Conservation (phyloP, 2,888 invertebrate species). For the Chrysolina haemoptera region DNA sequence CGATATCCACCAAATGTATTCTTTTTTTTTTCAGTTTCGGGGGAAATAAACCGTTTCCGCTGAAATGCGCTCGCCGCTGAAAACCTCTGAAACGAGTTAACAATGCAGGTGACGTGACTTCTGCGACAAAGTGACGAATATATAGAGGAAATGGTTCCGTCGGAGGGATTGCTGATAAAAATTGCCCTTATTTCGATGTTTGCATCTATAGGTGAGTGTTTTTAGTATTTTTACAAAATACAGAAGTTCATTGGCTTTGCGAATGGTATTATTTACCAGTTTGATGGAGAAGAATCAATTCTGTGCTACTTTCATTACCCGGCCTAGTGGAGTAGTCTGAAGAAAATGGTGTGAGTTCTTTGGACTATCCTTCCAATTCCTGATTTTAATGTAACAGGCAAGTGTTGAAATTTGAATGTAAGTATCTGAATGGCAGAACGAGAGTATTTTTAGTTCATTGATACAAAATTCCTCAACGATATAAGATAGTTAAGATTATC, state of each 20-base stretch:
- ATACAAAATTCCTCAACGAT: too few species aligned
- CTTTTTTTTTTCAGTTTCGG: not conserved
- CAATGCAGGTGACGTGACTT: constrained; percentile 18
- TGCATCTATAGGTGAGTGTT: constrained; percentile 59
- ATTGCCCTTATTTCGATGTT: constrained; percentile 58
- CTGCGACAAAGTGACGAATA: not conserved
- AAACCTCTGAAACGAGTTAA: not conserved
- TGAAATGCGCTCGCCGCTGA: not conserved
- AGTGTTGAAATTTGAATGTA: too few species aligned
- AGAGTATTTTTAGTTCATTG: too few species aligned
- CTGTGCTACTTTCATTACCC: too few species aligned
- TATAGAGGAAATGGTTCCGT: constrained; percentile 53
- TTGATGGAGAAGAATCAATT: too few species aligned
- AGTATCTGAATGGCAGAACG: too few species aligned
- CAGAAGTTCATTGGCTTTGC: not conserved
- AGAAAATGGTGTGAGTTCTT: too few species aligned
- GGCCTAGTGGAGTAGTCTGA: too few species aligned
- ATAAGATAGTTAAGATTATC: too few species aligned
- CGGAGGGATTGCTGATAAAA: constrained; percentile 58
- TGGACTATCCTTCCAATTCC: too few species aligned
- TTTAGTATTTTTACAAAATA: not conserved
- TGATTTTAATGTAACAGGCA: too few species aligned
- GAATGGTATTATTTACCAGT: not conserved
- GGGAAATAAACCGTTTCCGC: constrained; percentile 4
- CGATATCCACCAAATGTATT: not conserved